Evolutionary conservation across 2,888 invertebrate species (phyloP), one percentile per base, ranked within the genome.

Genomic region (Itoplectis maculator): DNA sequence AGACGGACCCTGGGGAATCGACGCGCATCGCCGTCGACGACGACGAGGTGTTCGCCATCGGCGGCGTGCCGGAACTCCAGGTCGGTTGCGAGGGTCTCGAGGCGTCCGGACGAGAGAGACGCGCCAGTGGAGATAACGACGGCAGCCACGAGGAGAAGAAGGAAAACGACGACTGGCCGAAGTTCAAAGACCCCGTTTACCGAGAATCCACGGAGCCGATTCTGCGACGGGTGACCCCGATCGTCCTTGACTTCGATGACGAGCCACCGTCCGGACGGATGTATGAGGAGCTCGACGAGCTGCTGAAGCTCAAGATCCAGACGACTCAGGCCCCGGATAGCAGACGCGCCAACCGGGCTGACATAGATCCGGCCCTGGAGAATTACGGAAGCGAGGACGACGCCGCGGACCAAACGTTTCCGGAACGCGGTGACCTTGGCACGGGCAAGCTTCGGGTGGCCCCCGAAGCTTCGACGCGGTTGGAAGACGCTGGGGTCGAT

Each of bases 41-140:
- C 35, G 83, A 83, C 35, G 83, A 83, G 40, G 49, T 69, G 3
- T 90, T 89, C 61, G 86, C 86, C 3, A 69, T 86, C 3, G 89
- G 88, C 2, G 89, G 88, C 5, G 91, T 91, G n/a, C 90, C 91
- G 9, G 90, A 91, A 79, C 82, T 90, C 42, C 90, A 91, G 76
- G 90, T 90, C 49, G 90, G 88, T 37, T 91, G 90, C 80, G 90
- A 90, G 54, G 90, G 90, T 11, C 79, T 88, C 51, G 88, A 88
- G 73, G 87, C 86, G 0, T 47, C 68, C n/a, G 70, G 80, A 29
- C 86, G 85, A 68, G 59, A 70, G 29, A 90, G 84, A 66, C 87
- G 91, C 45, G 88, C 88, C 20, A 86, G 86, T n/a, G n/a, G n/a
- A n/a, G n/a, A n/a, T n/a, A n/a, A n/a, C n/a, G n/a, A n/a, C n/a